phyloP scores from a whole-genome alignment of 1,140 invertebrate genomes.

The Drosophila yakuba region DNA sequence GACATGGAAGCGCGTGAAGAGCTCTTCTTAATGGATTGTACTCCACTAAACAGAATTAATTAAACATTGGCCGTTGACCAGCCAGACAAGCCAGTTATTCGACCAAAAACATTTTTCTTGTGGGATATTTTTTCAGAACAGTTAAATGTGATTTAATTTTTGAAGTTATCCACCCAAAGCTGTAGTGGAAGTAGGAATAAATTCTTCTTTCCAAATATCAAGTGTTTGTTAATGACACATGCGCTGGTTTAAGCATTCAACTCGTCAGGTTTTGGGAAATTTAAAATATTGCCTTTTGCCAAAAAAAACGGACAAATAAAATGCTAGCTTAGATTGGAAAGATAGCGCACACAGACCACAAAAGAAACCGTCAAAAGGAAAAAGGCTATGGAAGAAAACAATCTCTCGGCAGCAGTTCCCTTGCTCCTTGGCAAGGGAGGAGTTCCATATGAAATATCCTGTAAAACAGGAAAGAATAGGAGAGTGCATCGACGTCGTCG shows the following conservation, averaged over 20 bases:
- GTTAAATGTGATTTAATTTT: neutral
- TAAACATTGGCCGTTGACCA: conserved; percentile 35
- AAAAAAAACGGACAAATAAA: conserved; percentile 3
- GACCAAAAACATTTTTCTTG: too few species aligned
- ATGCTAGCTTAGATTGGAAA: conserved; percentile 44
- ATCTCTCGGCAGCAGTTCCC: neutral
- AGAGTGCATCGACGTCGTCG: conserved; percentile 27
- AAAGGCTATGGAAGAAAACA: conserved; percentile 7
- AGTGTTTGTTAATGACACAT: too few species aligned
- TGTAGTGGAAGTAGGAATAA: neutral
- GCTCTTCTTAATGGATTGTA: conserved; percentile 6
- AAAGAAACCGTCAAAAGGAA: conserved; percentile 3
- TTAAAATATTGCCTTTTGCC: neutral
- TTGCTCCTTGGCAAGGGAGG: conserved; percentile 7
- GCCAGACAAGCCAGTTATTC: neutral
- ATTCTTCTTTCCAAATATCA: neutral
- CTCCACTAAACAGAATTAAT: conserved; percentile 58
- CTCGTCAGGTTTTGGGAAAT: neutral
- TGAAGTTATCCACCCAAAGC: neutral
- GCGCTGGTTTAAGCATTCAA: conserved; percentile 13
- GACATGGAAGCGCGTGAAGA: neutral
- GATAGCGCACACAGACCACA: conserved; percentile 32
- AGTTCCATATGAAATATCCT: conserved; percentile 56
- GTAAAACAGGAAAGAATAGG: conserved; percentile 3
- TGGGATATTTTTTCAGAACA: neutral